Evolutionary conservation across 2,797 vertebrate species (phyloP), one percentile per base, ranked within the genome.

Genomic region (Alauda arvensis): DNA sequence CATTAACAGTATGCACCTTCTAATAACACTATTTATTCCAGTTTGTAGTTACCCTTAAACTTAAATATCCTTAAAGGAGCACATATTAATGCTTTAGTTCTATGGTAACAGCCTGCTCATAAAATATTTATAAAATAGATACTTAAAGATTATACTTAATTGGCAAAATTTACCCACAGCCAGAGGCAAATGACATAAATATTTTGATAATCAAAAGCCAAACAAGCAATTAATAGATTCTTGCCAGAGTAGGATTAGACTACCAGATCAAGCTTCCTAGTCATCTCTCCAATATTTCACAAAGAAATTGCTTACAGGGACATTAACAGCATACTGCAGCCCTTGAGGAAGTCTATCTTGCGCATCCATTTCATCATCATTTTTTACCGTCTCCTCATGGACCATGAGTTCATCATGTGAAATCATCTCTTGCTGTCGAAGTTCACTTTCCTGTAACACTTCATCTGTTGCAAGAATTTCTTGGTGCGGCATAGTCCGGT

Each of bases 351-450:
- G 97, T 95, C 98, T 98, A 88, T 98, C 98, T 78, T 98, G 98
- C 34, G 98, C 96, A 90, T 98, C 97, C 83, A 97, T 96, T 94
- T 98, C 98, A 90, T 98, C 98, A 70, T 98, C 98, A 82, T 98
- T 99, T 97, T 99, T 99, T 85, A 98, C 98, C 31, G 98, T 98
- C 95, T 99, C 98, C 97, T 99, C 99, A 82, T 99, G 99, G 96
- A 99, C 99, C 98, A 99, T 99, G 93, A 99, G 98, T 96, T 99
- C 99, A 96, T 99, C 98, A 18, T 99, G 98, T 85, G 98, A 97
- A 88, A 99, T 98, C 95, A 99, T 98, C 94, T 99, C 98, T 45
- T 99, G 98, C 37, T 98, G 98, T 59, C 98, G 97, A 95, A 99
- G 96, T 14, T 98, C 98, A 91, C 97, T 98, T 79, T 97, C 98